These are phyloP conservation scores for Drosophila pseudotalamancana DNA, from an alignment of 2,888 invertebrate species.

Conservation along the genomic window DNA sequence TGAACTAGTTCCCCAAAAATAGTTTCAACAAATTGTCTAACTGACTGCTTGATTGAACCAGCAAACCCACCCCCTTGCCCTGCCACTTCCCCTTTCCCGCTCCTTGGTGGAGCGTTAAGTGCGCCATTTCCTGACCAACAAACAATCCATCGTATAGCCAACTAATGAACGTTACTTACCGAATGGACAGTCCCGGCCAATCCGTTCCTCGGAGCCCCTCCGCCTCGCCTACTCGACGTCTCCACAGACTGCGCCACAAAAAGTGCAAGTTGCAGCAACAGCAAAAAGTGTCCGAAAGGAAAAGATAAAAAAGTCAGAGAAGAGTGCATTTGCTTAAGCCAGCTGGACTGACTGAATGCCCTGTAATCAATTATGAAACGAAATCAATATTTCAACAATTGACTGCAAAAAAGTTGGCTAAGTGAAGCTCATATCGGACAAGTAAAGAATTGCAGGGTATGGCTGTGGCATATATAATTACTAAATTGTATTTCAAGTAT, in stretches of 20 bases:
- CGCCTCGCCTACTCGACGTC: neutral
- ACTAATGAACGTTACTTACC: conserved; percentile 54
- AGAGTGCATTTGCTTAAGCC: neutral
- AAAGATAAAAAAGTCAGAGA: conserved; percentile 3
- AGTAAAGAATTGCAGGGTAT: too few relatives aligned
- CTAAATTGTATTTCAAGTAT: too few relatives aligned
- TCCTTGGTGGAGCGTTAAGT: conserved; percentile 42
- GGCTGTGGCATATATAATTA: too few relatives aligned
- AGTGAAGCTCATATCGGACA: too few relatives aligned
- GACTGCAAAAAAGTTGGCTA: too few relatives aligned
- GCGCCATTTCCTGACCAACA: conserved; percentile 41
- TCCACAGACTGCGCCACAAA: conserved; percentile 24
- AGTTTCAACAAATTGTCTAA: conserved; percentile 33
- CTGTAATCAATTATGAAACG: conserved; percentile 1
- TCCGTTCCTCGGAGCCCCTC: neutral
- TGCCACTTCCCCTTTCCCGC: neutral
- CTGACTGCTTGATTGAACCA: conserved; percentile 22
- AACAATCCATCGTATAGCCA: conserved; percentile 28
- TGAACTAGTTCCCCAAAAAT: neutral
- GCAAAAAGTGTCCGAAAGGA: conserved; percentile 36
- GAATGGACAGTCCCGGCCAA: conserved; percentile 3
- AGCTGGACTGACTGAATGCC: conserved; percentile 5
- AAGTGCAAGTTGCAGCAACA: conserved; percentile 60
- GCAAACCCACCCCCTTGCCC: neutral
- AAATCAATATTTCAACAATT: neutral